Evolutionary conservation across 2,113 vertebrate species (phyloP).

Genomic region (Zingel zingel): DNA sequence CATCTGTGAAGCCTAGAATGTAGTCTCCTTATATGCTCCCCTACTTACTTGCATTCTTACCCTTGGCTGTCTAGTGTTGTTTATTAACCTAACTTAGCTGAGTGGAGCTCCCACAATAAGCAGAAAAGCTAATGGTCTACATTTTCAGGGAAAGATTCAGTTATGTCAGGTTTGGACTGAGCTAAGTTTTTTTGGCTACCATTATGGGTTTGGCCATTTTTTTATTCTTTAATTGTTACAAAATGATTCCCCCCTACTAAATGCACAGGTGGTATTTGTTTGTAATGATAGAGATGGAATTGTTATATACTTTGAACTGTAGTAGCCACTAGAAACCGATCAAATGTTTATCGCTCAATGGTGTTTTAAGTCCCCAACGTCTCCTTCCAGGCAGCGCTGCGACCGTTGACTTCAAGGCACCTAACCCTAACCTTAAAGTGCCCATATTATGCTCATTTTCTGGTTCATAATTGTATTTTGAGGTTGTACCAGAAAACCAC

Average conservation of each 20-base stretch:
- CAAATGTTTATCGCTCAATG: too few relatives aligned
- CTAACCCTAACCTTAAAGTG: too few relatives aligned
- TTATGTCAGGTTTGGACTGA: background rate
- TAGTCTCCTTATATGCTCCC: background rate
- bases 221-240: background rate
- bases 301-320: background rate
- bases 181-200: background rate
- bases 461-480: too few relatives aligned
- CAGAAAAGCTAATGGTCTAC: slow-evolving; percentile 1
- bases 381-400: too few relatives aligned
- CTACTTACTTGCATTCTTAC: slow-evolving; percentile 73
- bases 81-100: slow-evolving; percentile 19
- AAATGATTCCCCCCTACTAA: background rate
- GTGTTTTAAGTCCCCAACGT: too few relatives aligned
- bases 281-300: background rate
- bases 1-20: slow-evolving; percentile 21
- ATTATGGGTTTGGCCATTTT: background rate
- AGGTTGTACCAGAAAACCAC: too few relatives aligned
- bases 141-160: slow-evolving; percentile 29
- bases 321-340: background rate
- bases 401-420: too few relatives aligned
- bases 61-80: slow-evolving; percentile 58
- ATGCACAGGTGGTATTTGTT: background rate
- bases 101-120: slow-evolving; percentile 18
- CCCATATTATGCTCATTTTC: too few relatives aligned